Base-by-base conservation (phyloP, 1,140 invertebrate species). In the Dendroctonus ponderosae region DNA sequence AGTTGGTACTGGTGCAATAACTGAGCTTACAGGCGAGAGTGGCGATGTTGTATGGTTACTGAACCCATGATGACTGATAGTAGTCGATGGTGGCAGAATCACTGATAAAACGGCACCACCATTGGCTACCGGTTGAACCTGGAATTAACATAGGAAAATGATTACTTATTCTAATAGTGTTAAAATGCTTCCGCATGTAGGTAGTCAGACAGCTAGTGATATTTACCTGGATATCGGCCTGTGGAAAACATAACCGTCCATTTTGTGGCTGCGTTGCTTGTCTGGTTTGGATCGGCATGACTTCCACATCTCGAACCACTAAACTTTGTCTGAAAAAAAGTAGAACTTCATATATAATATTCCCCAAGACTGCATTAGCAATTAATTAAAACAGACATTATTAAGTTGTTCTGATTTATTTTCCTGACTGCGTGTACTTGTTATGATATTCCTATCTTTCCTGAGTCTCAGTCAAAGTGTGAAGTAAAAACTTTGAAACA, bases 81-180 rank as follows among this genome's bases (percentile, higher is more conserved):
- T 9, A 69, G 80, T 74, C 75, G 72, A 76, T 46, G 90, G 89
- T 7, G 91, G 90, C n/a, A 92, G 80, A 70, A 89, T 91, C 0
- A 92, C 90, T 0, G 91, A 90, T 0, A 92, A 80, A 1, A 92
- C 89, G 0, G 90, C 87, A 2, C 89, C 88, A 12, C 89, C 88
- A 11, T 82, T 83, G 0, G 82, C 80, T 3, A 80, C 79, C 0
- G 85, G 83, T 66, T 86, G 85, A 11, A 89, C 84, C 68, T 88
- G 86, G 7, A 49, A 60, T 44, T 40, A 54, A 52, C 12, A 46
- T 11, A 12, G 12, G 1, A 2, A 46, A 46, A 11, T n/a, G 11
- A 52, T 52, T 3, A 26, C 26, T 26, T 26, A 26, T 26, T 26
- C 26, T 26, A 26, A 26, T 26, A 26, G 3, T 26, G 26, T 26